Evolutionary conservation across 2,113 vertebrate genomes (phyloP), one percentile per base, ranked within the genome.

Genomic region (Pseudonaja textilis): DNA sequence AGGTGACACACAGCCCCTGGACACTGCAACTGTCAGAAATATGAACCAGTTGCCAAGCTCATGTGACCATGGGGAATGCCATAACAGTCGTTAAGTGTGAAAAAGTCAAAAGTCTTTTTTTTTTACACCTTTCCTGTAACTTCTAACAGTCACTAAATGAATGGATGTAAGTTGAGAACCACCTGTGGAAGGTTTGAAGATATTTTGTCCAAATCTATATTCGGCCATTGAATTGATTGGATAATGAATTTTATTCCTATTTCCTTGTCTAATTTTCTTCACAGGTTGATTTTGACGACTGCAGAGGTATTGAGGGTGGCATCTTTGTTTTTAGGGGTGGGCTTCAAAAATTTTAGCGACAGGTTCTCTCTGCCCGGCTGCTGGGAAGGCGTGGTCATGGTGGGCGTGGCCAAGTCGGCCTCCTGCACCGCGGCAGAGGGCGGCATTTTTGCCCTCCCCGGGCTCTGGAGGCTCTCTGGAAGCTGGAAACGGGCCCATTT

Each of bases 11-110:
- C 56, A 56, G 4, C 4, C 4, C 61, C 26, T 2, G 11, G 11
- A 1, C 61, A 4, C 11, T n/a, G 11, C 1, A n/a, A n/a, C 61
- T 11, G 10, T 69, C 12, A 69, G 29, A 69, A 69, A 69, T 5
- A 69, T 69, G 61, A 14, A 69, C 61, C 12, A 14, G 12, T n/a
- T n/a, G 64, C 61, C 29, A 69, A 69, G 61, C 61, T 69, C 4
- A 69, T 69, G 29, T 69, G 61, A 69, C 11, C 26, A 69, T 12
- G 26, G 10, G 26, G 26, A 23, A 64, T 64, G 61, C 61, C 61
- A 2, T 69, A n/a, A 69, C 0, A 12, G 12, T n/a, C 1, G 0
- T n/a, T n/a, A n/a, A 69, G 29, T 16, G 29, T n/a, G 4, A 34
- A 69, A 64, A n/a, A 16, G 11, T n/a, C 64, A n/a, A n/a, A 14